Conservation (phyloP, 2,113 vertebrate species). For the Ceyx melanurus region DNA sequence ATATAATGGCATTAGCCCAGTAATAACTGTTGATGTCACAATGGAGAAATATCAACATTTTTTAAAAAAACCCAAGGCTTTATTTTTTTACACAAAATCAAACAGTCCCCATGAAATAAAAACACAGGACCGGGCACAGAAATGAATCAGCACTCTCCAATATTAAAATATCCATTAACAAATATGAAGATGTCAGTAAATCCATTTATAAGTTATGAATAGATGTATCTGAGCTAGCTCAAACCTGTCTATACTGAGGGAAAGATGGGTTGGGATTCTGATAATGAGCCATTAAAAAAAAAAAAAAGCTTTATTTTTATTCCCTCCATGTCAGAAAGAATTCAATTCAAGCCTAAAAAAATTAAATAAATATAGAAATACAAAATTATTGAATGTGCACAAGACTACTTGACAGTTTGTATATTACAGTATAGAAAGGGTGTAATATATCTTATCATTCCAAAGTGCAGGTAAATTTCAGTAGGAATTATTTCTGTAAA, state of each 20-base stretch:
- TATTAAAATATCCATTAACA: slow-evolving; percentile 26
- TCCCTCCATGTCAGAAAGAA: background rate
- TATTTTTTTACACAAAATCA: background rate
- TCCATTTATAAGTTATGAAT: background rate
- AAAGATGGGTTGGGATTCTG: background rate
- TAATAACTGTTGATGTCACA: background rate
- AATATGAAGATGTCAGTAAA: background rate
- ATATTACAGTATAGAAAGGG: background rate
- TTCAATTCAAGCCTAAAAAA: background rate
- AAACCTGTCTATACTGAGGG: background rate
- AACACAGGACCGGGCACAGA: background rate
- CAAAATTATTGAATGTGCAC: background rate
- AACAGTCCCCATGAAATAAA: background rate
- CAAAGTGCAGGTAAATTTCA: background rate
- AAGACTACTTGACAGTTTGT: background rate
- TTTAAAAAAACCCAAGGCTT: background rate
- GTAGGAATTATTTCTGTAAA: background rate
- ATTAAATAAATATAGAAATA: background rate
- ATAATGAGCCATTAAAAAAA: background rate
- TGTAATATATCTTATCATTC: background rate
- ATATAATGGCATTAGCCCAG: background rate
- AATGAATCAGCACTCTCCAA: background rate
- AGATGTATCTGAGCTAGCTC: background rate
- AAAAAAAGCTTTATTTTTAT: background rate
- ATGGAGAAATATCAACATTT: background rate